Percentiles rank a stretch among this genome's conserved stretches.
These are phyloP conservation scores for Atherinosoma microstoma DNA, from an alignment of 2,797 vertebrate genomes.

Conservation along the genomic window DNA sequence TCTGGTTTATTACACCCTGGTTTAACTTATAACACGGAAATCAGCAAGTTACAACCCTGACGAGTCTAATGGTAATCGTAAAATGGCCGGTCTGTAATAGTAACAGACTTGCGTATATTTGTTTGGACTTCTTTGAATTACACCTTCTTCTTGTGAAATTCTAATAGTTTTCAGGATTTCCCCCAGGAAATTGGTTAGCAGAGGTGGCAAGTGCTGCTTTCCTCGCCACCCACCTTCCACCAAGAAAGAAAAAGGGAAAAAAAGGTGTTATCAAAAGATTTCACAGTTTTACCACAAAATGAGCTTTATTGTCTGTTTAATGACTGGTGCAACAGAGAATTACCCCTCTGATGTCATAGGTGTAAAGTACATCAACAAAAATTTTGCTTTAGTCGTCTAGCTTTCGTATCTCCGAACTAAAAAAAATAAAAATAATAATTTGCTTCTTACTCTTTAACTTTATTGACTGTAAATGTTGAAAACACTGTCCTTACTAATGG, in stretches of 20 bases:
- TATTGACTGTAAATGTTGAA: not conserved
- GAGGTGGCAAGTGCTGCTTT: slow-evolving; percentile 23
- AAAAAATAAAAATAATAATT: not conserved
- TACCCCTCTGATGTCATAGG: not conserved
- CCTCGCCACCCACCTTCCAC: not conserved
- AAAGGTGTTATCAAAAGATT: not conserved
- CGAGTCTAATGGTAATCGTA: not conserved
- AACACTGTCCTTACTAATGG: not conserved
- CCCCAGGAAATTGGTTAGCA: slow-evolving; percentile 45
- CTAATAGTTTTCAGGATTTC: slow-evolving; percentile 48
- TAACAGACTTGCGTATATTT: not conserved
- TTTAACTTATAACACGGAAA: not conserved
- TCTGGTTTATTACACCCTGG: slow-evolving; percentile 23
- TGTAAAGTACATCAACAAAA: not conserved
- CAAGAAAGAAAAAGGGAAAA: slow-evolving; percentile 1
- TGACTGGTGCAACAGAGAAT: not conserved
- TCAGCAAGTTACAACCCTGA: not conserved
- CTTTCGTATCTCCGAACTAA: not conserved
- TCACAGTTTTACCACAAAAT: not conserved
- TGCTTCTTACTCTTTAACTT: not conserved
- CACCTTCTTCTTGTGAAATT: slow-evolving; percentile 54
- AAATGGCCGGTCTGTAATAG: not conserved
- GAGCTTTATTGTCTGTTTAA: not conserved
- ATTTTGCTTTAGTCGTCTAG: not conserved
- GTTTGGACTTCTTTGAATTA: slow-evolving; percentile 19